Evolutionary conservation across 2,888 invertebrate species (phyloP).

Genomic region (Drosophila koepferae): DNA sequence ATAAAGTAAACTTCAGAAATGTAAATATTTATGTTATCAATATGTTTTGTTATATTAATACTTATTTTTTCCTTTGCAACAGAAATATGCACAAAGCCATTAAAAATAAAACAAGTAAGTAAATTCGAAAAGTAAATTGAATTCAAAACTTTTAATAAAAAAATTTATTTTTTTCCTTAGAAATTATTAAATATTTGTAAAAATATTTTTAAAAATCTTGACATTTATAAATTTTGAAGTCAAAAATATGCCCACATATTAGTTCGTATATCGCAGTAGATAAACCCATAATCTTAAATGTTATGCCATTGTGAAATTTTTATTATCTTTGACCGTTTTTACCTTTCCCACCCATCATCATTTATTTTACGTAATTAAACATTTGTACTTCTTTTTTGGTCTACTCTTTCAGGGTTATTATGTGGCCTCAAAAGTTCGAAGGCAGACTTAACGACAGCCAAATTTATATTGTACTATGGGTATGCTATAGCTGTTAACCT

Average conservation of each 20-base stretch:
- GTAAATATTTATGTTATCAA: conserved; percentile 11
- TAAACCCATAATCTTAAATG: conserved; percentile 25
- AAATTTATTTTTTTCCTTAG: background rate
- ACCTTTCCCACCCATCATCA: conserved; percentile 12
- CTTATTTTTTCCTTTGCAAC: conserved; percentile 34
- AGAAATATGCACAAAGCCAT: conserved; percentile 70
- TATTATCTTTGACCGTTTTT: conserved; percentile 29
- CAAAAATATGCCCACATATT: conserved; percentile 3
- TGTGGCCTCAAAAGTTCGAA: conserved; percentile 86
- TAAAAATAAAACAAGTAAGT: conserved; percentile 81
- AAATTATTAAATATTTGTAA: background rate
- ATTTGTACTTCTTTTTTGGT: conserved; percentile 6
- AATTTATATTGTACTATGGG: conserved; percentile 83
- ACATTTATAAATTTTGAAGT: background rate
- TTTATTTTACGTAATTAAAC: conserved; percentile 30
- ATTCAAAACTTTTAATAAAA: background rate
- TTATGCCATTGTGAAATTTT: conserved; percentile 23
- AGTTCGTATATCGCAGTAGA: conserved; percentile 19
- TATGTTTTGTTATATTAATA: background rate
- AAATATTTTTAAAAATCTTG: background rate
- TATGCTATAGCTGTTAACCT: conserved; percentile 37
- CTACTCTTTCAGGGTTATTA: conserved; percentile 81
- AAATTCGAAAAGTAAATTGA: background rate
- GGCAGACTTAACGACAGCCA: conserved; percentile 85
- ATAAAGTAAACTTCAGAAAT: conserved; percentile 1